Evolutionary conservation across 2,888 invertebrate species (phyloP), one percentile per base, ranked within the genome.

Genomic region (Ophonus ardosiacus): DNA sequence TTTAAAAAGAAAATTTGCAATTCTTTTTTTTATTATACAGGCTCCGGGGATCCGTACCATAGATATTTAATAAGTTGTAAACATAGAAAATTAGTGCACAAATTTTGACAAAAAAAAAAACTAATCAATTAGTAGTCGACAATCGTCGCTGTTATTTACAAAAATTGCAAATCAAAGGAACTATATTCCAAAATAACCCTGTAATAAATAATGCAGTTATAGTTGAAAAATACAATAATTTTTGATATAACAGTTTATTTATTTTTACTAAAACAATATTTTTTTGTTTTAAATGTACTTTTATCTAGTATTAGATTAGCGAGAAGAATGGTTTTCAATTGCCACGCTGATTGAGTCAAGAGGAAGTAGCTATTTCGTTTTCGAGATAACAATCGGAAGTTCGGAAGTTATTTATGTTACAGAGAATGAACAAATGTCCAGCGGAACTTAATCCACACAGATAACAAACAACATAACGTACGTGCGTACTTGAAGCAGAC

Each of bases 321-420:
- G 43, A 10, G 43, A 68, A 68, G 68, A 68, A 18, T 6, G 59
- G 10, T 63, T 63, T 63, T 24, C 24, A 24, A 24, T 63, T 63
- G 63, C 31, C 31, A 13, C 68, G 6, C 31, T 38, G 68, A 68
- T 31, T 68, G 13, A 13, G 63, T 63, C 13, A 7, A 38, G 68
- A 38, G 38, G 68, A 38, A 68, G n/a, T 31, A 13, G 38, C n/a
- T 38, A n/a, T 31, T 68, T 15, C 38, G n/a, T 31, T 68, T 63
- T n/a, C 3, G 68, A 68, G 68, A 68, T 68, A 68, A 68, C 68
- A 68, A 68, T 68, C 68, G 68, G 68, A 68, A 68, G 68, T 68
- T 68, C 68, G 68, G 68, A 68, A 68, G 68, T 68, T 38, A 38
- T 68, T 31, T 38, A 68, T 68, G 68, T 68, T 68, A 68, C 68